Conservation (phyloP, 2,888 invertebrate species). For the Eristalinus aeneus region DNA sequence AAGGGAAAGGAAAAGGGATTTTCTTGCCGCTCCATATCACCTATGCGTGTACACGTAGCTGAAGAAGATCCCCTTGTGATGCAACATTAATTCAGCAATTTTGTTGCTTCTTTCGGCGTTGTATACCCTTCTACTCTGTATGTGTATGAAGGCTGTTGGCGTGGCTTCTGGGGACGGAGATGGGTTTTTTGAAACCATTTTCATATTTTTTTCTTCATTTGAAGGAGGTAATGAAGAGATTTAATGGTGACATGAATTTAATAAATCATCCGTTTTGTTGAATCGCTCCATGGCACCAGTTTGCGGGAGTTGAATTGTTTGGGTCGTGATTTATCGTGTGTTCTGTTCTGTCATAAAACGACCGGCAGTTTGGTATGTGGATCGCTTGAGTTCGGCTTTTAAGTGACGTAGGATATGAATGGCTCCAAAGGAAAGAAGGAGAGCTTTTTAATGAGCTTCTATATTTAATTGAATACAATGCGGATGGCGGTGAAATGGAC, state of each 20-base stretch:
- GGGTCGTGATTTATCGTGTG: slow-evolving; percentile 49
- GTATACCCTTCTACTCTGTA: background rate
- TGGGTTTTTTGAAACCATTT: slow-evolving; percentile 43
- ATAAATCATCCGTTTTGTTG: slow-evolving; percentile 55
- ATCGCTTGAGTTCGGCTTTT: slow-evolving; percentile 37
- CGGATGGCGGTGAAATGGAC: background rate
- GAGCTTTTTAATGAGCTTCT: slow-evolving; percentile 30
- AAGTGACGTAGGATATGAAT: background rate
- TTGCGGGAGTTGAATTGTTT: background rate
- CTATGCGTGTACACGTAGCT: background rate
- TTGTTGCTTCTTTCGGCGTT: slow-evolving; percentile 27
- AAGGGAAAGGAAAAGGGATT: too few species aligned
- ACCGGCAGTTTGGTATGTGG: slow-evolving; percentile 43
- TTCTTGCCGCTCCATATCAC: background rate
- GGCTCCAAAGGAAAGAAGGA: background rate
- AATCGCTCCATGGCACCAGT: background rate
- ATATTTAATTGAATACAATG: slow-evolving; percentile 41
- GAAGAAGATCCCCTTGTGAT: slow-evolving; percentile 39
- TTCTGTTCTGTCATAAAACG: slow-evolving; percentile 59
- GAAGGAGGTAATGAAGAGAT: slow-evolving; percentile 66
- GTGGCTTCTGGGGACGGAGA: slow-evolving; percentile 18
- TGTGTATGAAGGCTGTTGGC: background rate
- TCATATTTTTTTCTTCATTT: background rate
- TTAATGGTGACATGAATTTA: slow-evolving; percentile 69
- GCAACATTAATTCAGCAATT: slow-evolving; percentile 55